Evolutionary conservation across 2,888 invertebrate genomes (phyloP), one percentile per base, ranked within the genome.

Genomic region (Agrenia bidenticulata): DNA sequence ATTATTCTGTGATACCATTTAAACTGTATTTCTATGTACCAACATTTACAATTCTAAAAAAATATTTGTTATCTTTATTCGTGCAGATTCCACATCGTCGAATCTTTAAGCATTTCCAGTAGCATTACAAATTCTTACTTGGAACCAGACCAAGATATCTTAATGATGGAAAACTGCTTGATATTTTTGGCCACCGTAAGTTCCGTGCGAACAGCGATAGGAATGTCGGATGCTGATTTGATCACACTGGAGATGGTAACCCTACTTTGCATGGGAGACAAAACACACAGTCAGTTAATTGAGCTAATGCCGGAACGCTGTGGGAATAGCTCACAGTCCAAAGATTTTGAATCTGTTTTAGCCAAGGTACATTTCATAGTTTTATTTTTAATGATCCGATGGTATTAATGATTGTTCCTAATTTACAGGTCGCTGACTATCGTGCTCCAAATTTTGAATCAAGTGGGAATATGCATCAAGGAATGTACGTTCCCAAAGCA

Each of bases 231-330:
- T 77, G 82, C 84, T 5, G 86, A 85, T 70, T 79, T 87, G 78
- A 89, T 91, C 24, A 86, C 92, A 41, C 83, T 94, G 72, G 97
- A 98, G 83, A 94, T 98, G 85, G 90, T 94, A 67, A 92, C 95
- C 1, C 82, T 96, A 57, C 82, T 98, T 55, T 94, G 95, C 75
- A 94, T 95, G 80, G 89, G 90, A 39, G 95, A 97, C 81, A 92
- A 94, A 81, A 96, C 96, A 0, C 96, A 97, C 82, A 94, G 94
- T 73, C 95, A 96, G 79, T 83, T 98, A 54, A 87, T 94, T 81
- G 97, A 97, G 80, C 83, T 92, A 64, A 93, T 98, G 91, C 97
- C 97, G 0, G 97, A 97, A 82, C 85, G 94, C 23, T 94, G 94
- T 72, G 94, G 94, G n/a, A 92, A 90, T 77, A 71, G 74, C 59